Conservation (phyloP, 1,140 invertebrate genomes). For the Cotesia glomerata region DNA sequence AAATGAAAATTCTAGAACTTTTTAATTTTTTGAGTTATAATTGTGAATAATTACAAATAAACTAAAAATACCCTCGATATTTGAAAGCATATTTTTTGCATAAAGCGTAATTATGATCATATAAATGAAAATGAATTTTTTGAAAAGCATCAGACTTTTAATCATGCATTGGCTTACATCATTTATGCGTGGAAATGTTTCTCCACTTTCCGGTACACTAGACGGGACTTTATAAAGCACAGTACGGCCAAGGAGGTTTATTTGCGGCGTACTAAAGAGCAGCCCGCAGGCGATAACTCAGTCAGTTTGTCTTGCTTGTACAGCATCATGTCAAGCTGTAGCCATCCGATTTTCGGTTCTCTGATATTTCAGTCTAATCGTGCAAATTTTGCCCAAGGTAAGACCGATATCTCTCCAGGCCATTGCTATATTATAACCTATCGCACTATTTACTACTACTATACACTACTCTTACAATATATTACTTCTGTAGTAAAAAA, state of each 20-base stretch:
- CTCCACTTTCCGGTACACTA: neutral
- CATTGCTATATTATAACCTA: too few relatives aligned
- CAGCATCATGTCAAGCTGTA: slow-evolving; percentile 16
- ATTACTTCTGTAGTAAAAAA: too few relatives aligned
- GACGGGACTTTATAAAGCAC: slow-evolving; percentile 3
- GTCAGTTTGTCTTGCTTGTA: slow-evolving; percentile 33
- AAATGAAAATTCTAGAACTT: too few relatives aligned
- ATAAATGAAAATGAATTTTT: too few relatives aligned
- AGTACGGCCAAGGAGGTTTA: slow-evolving; percentile 29
- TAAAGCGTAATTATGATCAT: too few relatives aligned
- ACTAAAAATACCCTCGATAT: too few relatives aligned
- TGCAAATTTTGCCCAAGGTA: neutral
- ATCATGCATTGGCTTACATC: neutral
- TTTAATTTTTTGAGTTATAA: too few relatives aligned
- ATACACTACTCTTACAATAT: too few relatives aligned
- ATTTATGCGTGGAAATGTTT: neutral
- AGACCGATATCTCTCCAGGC: neutral
- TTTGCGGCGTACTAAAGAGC: slow-evolving; percentile 35
- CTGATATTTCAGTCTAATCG: slow-evolving; percentile 35
- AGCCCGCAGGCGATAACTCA: slow-evolving; percentile 32
- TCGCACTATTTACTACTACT: neutral
- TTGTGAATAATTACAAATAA: too few relatives aligned
- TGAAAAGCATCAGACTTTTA: too few relatives aligned
- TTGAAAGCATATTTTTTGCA: too few relatives aligned
- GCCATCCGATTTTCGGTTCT: slow-evolving; percentile 28